Evolutionary conservation across 2,113 vertebrate genomes (phyloP), one percentile per base, ranked within the genome.

Genomic region (Dendrocopos noguchii): DNA sequence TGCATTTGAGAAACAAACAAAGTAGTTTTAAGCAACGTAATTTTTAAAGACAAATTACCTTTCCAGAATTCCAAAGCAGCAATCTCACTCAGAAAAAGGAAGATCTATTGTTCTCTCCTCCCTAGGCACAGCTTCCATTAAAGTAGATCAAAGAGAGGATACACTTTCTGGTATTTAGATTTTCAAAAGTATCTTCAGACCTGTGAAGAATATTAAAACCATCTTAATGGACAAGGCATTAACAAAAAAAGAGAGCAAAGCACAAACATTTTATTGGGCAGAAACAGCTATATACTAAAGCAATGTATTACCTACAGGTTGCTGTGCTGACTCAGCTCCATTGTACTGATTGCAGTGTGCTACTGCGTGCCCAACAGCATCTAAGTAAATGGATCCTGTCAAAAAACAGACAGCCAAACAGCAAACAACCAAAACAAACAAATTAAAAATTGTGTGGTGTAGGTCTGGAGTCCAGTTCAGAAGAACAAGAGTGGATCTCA

Each of bases 51-150:
- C 42, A 96, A 92, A 95, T 93, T 71, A 50, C 73, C n/a, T 88
- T 95, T 94, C 86, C 72, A 56, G 90, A 76, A n/a, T 24, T 85
- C 80, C 36, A 52, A 72, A 95, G 80, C 87, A 94, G 87, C 72
- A 91, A 93, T 94, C 79, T 92, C 53, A 46, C 57, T 71, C 53
- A 93, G 88, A 87, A 47, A 65, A 6, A 2, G 42, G 67, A 94
- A 95, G 88, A 95, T 93, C 95, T 94, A 95, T 92, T 57, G 56
- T 89, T 64, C 75, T 88, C 72, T 89, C 83, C 92, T 85, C 79
- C 61, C 31, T 16, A 82, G 87, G 19, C 73, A 89, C 73, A 94
- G 72, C 57, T 91, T 67, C 34, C 29, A 85, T 67, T 95, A 96
- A 96, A 91, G 17, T 36, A 84, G 77, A 80, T 90, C 67, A 86